Percentiles rank a stretch among this genome's conserved stretches.
Evolutionary conservation across 92 coral and sea anemone species (phyloP).

Genomic region (Siderastrea siderea): DNA sequence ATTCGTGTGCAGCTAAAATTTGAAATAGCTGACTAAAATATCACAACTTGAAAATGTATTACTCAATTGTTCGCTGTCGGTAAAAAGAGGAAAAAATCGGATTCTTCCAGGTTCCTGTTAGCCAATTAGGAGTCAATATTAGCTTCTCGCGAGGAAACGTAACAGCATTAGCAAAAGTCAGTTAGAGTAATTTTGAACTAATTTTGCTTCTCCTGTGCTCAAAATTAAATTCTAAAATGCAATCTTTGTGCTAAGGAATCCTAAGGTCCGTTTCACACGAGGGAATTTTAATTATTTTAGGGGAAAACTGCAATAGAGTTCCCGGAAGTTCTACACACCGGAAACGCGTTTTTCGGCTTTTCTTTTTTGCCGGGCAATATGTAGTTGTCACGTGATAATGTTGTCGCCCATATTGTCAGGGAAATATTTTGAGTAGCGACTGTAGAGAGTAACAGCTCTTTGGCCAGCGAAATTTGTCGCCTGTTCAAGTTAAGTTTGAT

Average conservation of each 20-base stretch:
- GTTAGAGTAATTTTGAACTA: too few species aligned
- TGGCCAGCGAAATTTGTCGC: slow-evolving; percentile 41
- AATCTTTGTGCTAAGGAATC: too few species aligned
- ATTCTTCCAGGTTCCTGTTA: not conserved
- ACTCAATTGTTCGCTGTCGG: not conserved
- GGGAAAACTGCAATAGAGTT: not conserved
- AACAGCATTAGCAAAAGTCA: not conserved
- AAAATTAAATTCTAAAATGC: too few species aligned
- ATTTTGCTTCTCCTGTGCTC: too few species aligned
- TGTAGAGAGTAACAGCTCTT: slow-evolving; percentile 42
- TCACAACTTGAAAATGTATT: not conserved
- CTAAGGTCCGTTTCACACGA: too few species aligned
- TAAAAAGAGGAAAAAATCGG: slow-evolving; percentile 8
- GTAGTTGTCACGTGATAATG: slow-evolving; percentile 87
- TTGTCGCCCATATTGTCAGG: slow-evolving; percentile 91
- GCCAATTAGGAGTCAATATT: too few species aligned
- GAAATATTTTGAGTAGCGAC: slow-evolving; percentile 81
- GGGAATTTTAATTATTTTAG: too few species aligned
- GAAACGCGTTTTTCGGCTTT: slow-evolving; percentile 73
- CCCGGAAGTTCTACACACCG: slow-evolving; percentile 60
- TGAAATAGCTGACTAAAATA: not conserved
- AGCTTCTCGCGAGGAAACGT: not conserved
- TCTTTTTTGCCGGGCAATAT: slow-evolving; percentile 82
- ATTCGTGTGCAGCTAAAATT: slow-evolving; percentile 3
- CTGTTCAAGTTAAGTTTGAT: slow-evolving; percentile 38